Conservation (phyloP, 2,797 vertebrate genomes). For the Sebastes nivosus region DNA sequence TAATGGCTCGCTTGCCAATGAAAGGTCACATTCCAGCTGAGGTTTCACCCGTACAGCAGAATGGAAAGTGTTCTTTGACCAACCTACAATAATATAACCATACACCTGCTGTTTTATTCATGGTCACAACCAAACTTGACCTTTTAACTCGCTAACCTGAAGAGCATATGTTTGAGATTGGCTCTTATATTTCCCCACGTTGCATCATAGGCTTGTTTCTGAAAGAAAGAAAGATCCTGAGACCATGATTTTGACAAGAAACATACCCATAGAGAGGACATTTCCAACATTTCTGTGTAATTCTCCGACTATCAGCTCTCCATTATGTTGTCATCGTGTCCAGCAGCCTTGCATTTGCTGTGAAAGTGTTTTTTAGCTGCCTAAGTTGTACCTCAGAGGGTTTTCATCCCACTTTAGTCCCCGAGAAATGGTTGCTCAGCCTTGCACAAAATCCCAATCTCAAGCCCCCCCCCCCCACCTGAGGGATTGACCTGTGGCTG, state of each 20-base stretch:
- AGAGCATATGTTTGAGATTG: neutral
- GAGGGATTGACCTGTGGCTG: slow-evolving; percentile 58
- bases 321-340: slow-evolving; percentile 20
- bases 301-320: neutral
- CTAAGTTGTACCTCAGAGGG: slow-evolving; percentile 26
- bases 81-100: slow-evolving; percentile 26
- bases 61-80: neutral
- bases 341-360: slow-evolving; percentile 22
- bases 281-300: neutral
- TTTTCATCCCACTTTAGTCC: slow-evolving; percentile 28
- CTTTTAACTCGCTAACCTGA: slow-evolving; percentile 20
- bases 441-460: slow-evolving; percentile 63
- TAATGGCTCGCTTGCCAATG: slow-evolving; percentile 11
- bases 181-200: neutral
- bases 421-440: slow-evolving; percentile 56
- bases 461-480: neutral
- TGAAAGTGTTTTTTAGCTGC: slow-evolving; percentile 16
- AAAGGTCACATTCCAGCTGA: slow-evolving; percentile 60
- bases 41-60: neutral
- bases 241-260: neutral
- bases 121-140: slow-evolving; percentile 39
- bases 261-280: neutral
- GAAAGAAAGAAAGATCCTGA: neutral
- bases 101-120: slow-evolving; percentile 35
- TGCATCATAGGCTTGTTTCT: neutral